These are phyloP conservation scores for Podilymbus podiceps DNA, from an alignment of 2,113 vertebrate genomes.

Conservation along the genomic window DNA sequence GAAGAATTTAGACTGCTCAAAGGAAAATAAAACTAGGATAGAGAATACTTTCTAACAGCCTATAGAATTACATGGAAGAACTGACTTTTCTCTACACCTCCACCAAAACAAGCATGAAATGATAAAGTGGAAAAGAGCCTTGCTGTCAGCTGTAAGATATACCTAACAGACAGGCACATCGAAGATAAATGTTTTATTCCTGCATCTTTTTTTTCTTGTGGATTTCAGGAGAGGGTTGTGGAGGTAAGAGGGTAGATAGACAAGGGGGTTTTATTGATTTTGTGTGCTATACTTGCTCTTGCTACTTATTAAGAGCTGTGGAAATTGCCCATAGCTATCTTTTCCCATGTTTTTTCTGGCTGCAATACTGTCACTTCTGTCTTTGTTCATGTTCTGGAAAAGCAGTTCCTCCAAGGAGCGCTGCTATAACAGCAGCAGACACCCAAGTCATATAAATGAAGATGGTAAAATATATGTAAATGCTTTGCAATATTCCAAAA, in stretches of 20 bases:
- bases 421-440: background rate
- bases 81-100: background rate
- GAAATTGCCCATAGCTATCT: slow-evolving; percentile 33
- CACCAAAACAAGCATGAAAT: slow-evolving; percentile 9
- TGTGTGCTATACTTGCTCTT: background rate
- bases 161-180: background rate
- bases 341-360: background rate
- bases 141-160: background rate
- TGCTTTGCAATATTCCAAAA: background rate
- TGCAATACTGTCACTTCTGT: background rate
- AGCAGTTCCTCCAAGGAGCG: slow-evolving; percentile 12
- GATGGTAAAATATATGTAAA: background rate
- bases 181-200: slow-evolving; percentile 10
- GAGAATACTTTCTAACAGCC: background rate
- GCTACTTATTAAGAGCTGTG: slow-evolving; percentile 20
- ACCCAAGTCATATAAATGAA: slow-evolving; percentile 20
- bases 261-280: slow-evolving; percentile 35
- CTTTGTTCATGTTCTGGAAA: slow-evolving; percentile 26
- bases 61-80: slow-evolving; percentile 9
- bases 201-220: background rate
- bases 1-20: background rate
- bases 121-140: background rate
- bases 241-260: background rate
- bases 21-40: background rate
- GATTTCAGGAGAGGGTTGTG: background rate